A percentile compares a stretch with the other conserved stretches of the same genome.
These are phyloP conservation scores for Ectemnius cavifrons DNA, from an alignment of 2,888 invertebrate species.

Conservation along the genomic window DNA sequence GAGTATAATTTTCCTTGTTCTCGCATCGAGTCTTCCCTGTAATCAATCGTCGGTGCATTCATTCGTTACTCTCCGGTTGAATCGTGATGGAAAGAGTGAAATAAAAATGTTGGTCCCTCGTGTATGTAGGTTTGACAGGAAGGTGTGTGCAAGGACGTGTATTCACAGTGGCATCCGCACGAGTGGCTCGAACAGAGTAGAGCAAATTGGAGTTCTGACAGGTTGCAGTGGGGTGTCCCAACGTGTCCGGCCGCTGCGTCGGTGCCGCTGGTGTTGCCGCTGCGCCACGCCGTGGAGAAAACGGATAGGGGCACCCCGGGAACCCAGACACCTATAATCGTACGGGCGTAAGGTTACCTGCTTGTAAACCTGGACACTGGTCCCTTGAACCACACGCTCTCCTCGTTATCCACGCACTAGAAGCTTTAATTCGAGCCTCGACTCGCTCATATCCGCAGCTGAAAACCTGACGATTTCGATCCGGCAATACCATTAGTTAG, in stretches of 20 bases:
- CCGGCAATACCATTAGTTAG: too few relatives aligned
- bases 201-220: slow-evolving; percentile 62
- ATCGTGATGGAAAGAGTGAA: too few relatives aligned
- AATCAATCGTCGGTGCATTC: not conserved
- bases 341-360: slow-evolving; percentile 56
- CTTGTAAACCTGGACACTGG: slow-evolving; percentile 17
- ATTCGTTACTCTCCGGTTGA: too few relatives aligned
- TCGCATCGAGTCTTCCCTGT: too few relatives aligned
- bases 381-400: not conserved
- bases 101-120: too few relatives aligned
- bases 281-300: slow-evolving; percentile 57
- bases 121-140: too few relatives aligned
- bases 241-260: slow-evolving; percentile 30
- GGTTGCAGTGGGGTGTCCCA: slow-evolving; percentile 61
- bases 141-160: too few relatives aligned
- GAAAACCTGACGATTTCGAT: too few relatives aligned
- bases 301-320: slow-evolving; percentile 61
- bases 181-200: slow-evolving; percentile 43
- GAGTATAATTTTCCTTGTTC: not conserved
- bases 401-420: slow-evolving; percentile 1
- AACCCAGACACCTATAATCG: slow-evolving; percentile 57
- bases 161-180: too few relatives aligned
- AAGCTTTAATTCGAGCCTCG: too few relatives aligned
- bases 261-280: not conserved
- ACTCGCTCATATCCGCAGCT: too few relatives aligned